These are phyloP conservation scores for Pteromalus puparum DNA, from an alignment of 1,140 invertebrate species.

Conservation along the genomic window DNA sequence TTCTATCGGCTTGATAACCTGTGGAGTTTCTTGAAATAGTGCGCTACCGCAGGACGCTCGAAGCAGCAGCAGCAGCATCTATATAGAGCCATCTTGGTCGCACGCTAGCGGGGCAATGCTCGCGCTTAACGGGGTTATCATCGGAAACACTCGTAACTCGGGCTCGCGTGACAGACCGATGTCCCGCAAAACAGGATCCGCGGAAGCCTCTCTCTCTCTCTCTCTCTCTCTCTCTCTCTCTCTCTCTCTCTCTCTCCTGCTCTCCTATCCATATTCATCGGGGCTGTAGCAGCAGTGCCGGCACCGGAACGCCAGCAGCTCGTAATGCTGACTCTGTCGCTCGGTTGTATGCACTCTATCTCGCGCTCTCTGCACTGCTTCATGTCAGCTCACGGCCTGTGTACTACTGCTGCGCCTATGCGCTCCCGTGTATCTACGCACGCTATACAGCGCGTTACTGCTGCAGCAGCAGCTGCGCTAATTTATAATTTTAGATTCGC, in stretches of 20 bases:
- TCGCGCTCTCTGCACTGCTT: not conserved
- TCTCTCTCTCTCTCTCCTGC: not conserved
- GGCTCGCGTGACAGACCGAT: constrained; percentile 64
- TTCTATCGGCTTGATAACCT: constrained; percentile 9
- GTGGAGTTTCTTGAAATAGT: not conserved
- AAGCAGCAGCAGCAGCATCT: not conserved
- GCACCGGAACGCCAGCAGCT: not conserved
- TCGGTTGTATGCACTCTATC: not conserved
- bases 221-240: not conserved
- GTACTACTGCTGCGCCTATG: not conserved
- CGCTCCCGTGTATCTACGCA: too few species aligned
- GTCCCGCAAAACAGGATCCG: constrained; percentile 62
- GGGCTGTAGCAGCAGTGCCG: not conserved
- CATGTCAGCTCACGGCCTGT: not conserved
- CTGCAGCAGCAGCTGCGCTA: not conserved
- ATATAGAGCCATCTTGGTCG: not conserved
- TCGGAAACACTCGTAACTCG: constrained; percentile 64
- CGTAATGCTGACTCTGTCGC: constrained; percentile 1
- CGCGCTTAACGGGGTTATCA: constrained; percentile 67
- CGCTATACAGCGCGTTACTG: not conserved
- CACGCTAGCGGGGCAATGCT: constrained; percentile 35
- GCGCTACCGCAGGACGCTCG: not conserved
- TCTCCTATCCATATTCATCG: constrained; percentile 46
- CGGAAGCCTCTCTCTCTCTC: not conserved
- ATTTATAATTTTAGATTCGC: constrained; percentile 43